Percentiles rank a stretch among this genome's conserved stretches.
These are phyloP conservation scores for Pangasius mekongensis DNA, from an alignment of 2,797 vertebrate genomes.

Conservation along the genomic window DNA sequence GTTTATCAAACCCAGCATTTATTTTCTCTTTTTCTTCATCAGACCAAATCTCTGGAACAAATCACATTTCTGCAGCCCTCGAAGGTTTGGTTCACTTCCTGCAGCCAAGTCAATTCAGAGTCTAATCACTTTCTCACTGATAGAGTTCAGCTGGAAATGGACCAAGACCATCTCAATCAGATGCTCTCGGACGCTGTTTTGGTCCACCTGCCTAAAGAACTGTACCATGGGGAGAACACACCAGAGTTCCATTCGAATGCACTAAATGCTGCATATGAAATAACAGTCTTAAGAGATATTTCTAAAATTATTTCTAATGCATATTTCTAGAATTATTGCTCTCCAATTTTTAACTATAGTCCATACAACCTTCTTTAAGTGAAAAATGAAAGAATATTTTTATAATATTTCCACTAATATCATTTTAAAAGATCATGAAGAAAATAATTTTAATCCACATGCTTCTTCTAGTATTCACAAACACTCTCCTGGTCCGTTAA, in stretches of 20 bases:
- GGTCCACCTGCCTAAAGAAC: not conserved
- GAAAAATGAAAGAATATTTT: not conserved
- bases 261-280: not conserved
- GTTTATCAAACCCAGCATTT: not conserved
- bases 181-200: not conserved
- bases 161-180: not conserved
- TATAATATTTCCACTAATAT: not conserved
- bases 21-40: not conserved
- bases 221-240: not conserved
- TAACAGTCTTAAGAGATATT: not conserved
- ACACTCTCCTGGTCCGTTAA: constrained; percentile 21
- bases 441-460: too few species aligned
- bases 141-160: not conserved
- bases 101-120: not conserved
- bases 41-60: not conserved
- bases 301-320: not conserved
- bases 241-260: not conserved
- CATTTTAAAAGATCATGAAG: not conserved
- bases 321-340: not conserved
- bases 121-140: not conserved
- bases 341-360: not conserved
- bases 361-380: not conserved
- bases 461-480: not conserved
- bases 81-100: not conserved
- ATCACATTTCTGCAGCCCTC: not conserved